Conservation (phyloP, 1,140 invertebrate species). For the Agraylea sexmaculata region DNA sequence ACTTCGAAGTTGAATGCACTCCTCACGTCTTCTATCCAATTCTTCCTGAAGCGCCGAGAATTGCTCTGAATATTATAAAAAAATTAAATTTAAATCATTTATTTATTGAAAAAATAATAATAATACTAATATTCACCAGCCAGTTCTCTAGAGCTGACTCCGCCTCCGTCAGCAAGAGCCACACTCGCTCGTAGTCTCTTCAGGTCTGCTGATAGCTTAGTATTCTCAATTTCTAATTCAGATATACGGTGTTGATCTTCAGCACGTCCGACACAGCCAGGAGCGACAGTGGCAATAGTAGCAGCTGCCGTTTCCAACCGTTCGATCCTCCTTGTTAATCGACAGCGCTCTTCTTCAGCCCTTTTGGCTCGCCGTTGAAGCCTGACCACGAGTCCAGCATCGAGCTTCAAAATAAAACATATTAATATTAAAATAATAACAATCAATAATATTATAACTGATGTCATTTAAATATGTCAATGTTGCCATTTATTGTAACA, state of each 20-base stretch:
- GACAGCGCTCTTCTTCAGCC: constrained; percentile 56
- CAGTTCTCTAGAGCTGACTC: constrained; percentile 31
- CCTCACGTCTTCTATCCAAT: constrained; percentile 73
- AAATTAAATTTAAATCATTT: constrained; percentile 1
- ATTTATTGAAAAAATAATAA: constrained; percentile 1
- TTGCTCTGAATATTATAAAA: constrained; percentile 55
- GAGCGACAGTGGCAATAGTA: constrained; percentile 28
- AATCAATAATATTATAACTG: too few species aligned
- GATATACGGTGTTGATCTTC: constrained; percentile 26
- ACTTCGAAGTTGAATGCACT: constrained; percentile 80
- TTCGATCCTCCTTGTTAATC: constrained; percentile 52
- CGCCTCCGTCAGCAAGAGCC: constrained; percentile 30
- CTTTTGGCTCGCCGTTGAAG: constrained; percentile 60
- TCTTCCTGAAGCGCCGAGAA: constrained; percentile 73
- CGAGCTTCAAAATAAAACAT: constrained; percentile 37
- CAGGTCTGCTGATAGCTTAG: constrained; percentile 72
- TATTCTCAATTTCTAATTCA: constrained; percentile 89
- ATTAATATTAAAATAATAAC: too few species aligned
- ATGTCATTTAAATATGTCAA: too few species aligned
- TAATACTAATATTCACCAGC: constrained; percentile 27
- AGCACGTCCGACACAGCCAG: constrained; percentile 19
- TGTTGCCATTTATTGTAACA: too few species aligned
- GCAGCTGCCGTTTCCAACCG: constrained; percentile 42
- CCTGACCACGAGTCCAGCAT: constrained; percentile 67
- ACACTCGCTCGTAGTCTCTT: constrained; percentile 55